Base-by-base conservation (phyloP, 2,888 invertebrate species). In the Andrena fulva region DNA sequence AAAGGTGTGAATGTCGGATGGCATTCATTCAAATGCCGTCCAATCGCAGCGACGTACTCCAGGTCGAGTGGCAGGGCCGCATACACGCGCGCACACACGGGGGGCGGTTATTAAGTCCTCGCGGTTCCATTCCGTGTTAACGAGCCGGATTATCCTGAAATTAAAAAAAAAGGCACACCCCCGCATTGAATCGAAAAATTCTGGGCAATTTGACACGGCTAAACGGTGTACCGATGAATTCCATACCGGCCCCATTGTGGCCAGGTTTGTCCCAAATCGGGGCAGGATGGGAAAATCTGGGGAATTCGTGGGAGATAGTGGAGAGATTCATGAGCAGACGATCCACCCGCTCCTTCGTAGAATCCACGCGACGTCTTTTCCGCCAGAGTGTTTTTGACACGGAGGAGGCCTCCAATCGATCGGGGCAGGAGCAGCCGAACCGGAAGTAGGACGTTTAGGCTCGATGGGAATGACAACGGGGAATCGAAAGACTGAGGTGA, bases 21-120 rank as follows among this genome's bases (percentile, higher is more conserved):
- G 82, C 84, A 87, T 91, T 91, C 90, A 90, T 91, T 91, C 90
- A 91, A 90, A 90, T 87, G 80, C 82, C 82, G 82, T 82, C 75
- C 85, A 85, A 85, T 84, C 84, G 54, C 83, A 73, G 70, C 83
- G 48, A 67, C 79, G 79, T 73, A 79, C 75, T 72, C 59, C 76
- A 73, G 76, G 74, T 81, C 82, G 82, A 76, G 82, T 69, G 54
- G 66, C 82, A 82, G 82, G 76, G 67, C 67, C 71, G 76, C 52
- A 20, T 20, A 20, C 52, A 20, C 20, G 20, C 20, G 20, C 20
- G 20, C 20, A 62, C 56, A 60, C 56, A 64, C 67, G 50, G 54
- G 52, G 52, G 33, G 20, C 66, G 75, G 67, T 75, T 82, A 82
- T 81, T 73, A 75, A 80, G 50, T 80, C 60, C 71, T 66, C 16